Conservation (phyloP, 2,797 vertebrate species). For the Limnodromus scolopaceus region DNA sequence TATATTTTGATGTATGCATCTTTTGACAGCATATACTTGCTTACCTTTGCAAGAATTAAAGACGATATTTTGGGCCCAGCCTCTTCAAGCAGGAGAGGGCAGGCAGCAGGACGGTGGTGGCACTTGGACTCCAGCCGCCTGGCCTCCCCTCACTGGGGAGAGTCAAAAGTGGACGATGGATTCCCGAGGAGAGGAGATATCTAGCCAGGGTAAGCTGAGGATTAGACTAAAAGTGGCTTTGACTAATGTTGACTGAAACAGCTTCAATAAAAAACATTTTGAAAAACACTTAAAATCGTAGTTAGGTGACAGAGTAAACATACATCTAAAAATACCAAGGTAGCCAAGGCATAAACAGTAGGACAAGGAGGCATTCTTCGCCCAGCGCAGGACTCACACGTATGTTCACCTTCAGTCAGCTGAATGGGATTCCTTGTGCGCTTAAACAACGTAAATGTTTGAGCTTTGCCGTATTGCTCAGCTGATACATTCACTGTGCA, state of each 20-base stretch:
- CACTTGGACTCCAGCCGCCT: background rate
- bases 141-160: background rate
- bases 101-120: background rate
- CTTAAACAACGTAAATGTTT: background rate
- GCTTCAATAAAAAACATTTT: background rate
- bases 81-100: background rate
- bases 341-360: constrained; percentile 7
- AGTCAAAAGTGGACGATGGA: background rate
- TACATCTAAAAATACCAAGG: background rate
- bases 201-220: background rate
- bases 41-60: background rate
- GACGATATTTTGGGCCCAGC: background rate
- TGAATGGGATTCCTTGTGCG: constrained; percentile 37
- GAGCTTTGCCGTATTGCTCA: background rate
- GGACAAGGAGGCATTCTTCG: constrained; percentile 47
- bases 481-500: background rate
- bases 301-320: background rate
- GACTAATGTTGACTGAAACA: background rate
- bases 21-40: background rate
- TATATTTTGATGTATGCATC: background rate
- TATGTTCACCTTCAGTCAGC: background rate
- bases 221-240: background rate
- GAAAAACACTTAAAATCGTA: constrained; percentile 1
- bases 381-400: background rate
- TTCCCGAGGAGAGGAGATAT: background rate